These are phyloP conservation scores for Myzus persicae DNA, from an alignment of 1,140 invertebrate genomes.

Conservation along the genomic window DNA sequence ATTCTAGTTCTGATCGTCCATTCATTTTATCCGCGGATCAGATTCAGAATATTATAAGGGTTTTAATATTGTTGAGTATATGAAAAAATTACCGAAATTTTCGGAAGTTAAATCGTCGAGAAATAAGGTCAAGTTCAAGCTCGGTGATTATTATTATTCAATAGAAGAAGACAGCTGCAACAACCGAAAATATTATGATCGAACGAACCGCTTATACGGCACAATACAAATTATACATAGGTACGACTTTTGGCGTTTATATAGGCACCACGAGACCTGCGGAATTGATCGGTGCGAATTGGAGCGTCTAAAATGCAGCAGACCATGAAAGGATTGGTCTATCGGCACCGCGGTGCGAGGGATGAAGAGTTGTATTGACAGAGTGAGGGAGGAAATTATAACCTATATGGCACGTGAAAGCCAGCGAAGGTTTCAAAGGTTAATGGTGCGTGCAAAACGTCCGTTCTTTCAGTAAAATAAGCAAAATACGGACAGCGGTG, in stretches of 20 bases:
- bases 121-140: neutral
- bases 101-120: neutral
- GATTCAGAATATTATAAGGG: neutral
- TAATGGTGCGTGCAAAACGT: conserved; percentile 44
- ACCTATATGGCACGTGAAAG: conserved; percentile 18
- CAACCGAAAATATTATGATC: neutral
- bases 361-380: conserved; percentile 27
- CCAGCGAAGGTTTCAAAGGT: conserved; percentile 30
- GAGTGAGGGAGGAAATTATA: conserved; percentile 42
- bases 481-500: neutral
- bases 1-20: neutral
- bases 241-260: neutral
- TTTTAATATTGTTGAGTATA: neutral
- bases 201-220: neutral
- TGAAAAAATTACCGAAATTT: neutral
- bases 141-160: neutral
- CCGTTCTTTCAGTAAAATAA: conserved; percentile 36
- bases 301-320: conserved; percentile 27
- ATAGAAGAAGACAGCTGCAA: neutral
- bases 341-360: neutral
- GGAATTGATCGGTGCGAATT: conserved; percentile 39
- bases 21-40: neutral
- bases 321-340: conserved; percentile 34
- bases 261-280: neutral
- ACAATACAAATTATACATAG: neutral